Evolutionary conservation across 2,113 vertebrate species (phyloP), one percentile per base, ranked within the genome.

Genomic region (Erythrocercus mccallii): DNA sequence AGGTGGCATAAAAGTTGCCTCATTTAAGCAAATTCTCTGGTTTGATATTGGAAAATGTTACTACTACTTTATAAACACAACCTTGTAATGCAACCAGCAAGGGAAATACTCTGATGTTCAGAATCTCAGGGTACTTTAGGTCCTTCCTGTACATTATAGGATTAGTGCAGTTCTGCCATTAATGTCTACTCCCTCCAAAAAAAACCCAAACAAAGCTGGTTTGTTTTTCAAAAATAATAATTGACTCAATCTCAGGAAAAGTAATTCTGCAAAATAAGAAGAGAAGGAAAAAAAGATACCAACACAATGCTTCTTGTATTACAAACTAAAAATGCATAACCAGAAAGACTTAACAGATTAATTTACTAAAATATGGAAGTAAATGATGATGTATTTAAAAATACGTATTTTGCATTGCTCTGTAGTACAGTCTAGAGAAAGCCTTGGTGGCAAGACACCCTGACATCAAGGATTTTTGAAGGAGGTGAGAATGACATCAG

Each of bases 1-100:
- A 97, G 96, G 30, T 96, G 95, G 96, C 96, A 96, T 62, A 94
- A 96, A 96, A 71, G 92, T 89, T 96, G 95, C 78, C 95, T 54
- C 53, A 53, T 80, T 89, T 89, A 58, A 84, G 66, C 11, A 38
- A 74, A 76, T 82, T 28, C 24, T 78, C 51, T 54, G 25, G 2
- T 22, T 86, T 57, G 47, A 87, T 61, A n/a, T 10, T 30, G 83
- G n/a, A 57, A 96, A 94, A 81, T 22, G 17, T 45, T 37, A 21
- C 10, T 54, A 28, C 0, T 0, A 12, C 28, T 87, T 78, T 65
- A 9, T 44, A 85, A 70, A 25, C 69, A 50, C 21, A 73, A 37
- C 15, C 1, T 35, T 33, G 31, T 47, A 42, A 50, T 54, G 12
- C 19, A 86, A 21, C 3, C 35, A 74, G 17, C 20, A 72, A 44